A percentile compares a stretch with the other conserved stretches of the same genome.
Conservation (phyloP, 2,888 invertebrate genomes). For the Melinaea menophilus region DNA sequence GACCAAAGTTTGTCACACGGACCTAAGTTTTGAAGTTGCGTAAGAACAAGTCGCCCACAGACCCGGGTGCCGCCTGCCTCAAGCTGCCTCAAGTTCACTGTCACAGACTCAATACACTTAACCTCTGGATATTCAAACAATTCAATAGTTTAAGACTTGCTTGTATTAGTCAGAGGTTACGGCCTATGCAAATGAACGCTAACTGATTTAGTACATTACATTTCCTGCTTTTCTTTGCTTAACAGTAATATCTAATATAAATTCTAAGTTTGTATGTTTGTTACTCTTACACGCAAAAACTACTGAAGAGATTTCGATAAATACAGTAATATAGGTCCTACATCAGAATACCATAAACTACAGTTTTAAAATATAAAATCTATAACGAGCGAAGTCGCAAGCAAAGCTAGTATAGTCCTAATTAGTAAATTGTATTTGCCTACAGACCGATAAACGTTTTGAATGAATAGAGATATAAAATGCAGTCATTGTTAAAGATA, state of each 20-base stretch:
- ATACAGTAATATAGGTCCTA: too few species aligned
- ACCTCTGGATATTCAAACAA: conserved; percentile 15
- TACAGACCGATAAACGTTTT: neutral
- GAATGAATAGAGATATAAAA: conserved; percentile 19
- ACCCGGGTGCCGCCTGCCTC: conserved; percentile 36
- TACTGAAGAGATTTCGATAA: too few species aligned
- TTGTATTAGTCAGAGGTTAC: conserved; percentile 17
- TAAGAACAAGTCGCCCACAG: conserved; percentile 66
- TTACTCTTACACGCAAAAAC: too few species aligned
- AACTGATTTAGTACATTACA: conserved; percentile 23
- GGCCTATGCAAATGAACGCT: conserved; percentile 20
- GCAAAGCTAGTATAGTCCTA: neutral
- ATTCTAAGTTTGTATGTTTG: too few species aligned
- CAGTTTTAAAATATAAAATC: too few species aligned
- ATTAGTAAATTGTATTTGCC: neutral
- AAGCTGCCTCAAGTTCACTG: conserved; percentile 65
- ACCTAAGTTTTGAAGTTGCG: conserved; percentile 61
- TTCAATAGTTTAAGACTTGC: conserved; percentile 12
- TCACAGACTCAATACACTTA: conserved; percentile 36
- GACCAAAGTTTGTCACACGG: conserved; percentile 54
- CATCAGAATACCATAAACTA: too few species aligned
- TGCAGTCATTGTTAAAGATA: conserved; percentile 41
- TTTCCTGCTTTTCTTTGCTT: conserved; percentile 18
- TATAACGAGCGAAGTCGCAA: too few species aligned
- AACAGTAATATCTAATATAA: too few species aligned